phyloP scores from a whole-genome alignment of 1,140 invertebrate species.

The Centruroides sculpturatus region DNA sequence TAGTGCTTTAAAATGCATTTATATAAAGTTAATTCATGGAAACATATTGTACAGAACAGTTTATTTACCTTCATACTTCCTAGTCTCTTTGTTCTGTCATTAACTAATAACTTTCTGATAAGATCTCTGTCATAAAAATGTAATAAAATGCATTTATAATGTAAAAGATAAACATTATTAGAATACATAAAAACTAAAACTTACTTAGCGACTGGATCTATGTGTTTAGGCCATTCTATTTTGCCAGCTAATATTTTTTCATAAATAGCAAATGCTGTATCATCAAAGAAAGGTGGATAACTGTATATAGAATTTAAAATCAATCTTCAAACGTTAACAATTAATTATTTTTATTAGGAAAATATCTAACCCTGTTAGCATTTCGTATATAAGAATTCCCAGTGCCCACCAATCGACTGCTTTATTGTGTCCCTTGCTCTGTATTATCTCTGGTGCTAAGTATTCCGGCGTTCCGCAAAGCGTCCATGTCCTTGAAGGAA shows the following conservation, averaged over 20 bases:
- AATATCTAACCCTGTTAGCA: constrained; percentile 54
- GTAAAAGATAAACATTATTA: background rate
- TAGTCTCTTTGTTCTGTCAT: constrained; percentile 78
- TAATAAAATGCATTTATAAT: background rate
- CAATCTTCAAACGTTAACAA: no score
- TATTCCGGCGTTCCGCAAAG: constrained; percentile 92
- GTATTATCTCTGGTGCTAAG: constrained; percentile 90
- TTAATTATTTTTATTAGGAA: background rate
- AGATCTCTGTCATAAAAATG: constrained; percentile 45
- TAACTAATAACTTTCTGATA: constrained; percentile 81
- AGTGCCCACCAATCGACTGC: constrained; percentile 97
- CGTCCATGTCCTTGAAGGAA: constrained; percentile 66
- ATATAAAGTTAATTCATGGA: no score
- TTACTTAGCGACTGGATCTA: constrained; percentile 77
- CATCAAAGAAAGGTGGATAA: constrained; percentile 89
- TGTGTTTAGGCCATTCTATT: constrained; percentile 80
- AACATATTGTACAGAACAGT: background rate
- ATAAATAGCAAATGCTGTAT: constrained; percentile 89
- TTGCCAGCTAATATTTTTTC: constrained; percentile 86
- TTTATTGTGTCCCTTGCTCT: constrained; percentile 92
- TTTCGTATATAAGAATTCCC: constrained; percentile 90
- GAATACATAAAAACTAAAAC: background rate
- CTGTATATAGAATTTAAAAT: constrained; percentile 19
- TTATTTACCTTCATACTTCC: constrained; percentile 81
- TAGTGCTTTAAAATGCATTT: constrained; percentile 10